Base-by-base conservation (phyloP, 1,140 invertebrate genomes). In the Drosophila sp. region DNA sequence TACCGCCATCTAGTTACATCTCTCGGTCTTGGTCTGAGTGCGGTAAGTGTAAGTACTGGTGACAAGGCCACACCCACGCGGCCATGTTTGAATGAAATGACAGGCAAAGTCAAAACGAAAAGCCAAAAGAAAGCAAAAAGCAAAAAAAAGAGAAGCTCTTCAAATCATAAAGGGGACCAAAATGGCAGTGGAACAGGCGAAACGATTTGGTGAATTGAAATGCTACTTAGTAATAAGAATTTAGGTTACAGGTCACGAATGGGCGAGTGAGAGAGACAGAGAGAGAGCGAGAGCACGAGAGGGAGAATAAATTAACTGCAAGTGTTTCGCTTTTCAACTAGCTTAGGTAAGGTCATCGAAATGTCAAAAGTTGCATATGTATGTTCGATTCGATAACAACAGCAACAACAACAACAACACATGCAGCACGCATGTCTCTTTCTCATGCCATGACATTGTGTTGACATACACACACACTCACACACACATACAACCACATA, bases 321-420 rank as follows among this genome's bases (percentile, higher is more conserved):
- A 78, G 72, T 69, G 38, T 54, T 56, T 56, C 73, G 67, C 60
- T 70, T 77, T 76, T 73, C 70, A 41, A 54, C 40, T 67, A 80
- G 70, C 73, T 84, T 89, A 89, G 86, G 81, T 89, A 91, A 91
- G 90, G 90, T 91, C 90, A 91, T 91, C 85, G 86, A 91, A 91
- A 91, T 91, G 90, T 91, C 90, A 91, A 90, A 91, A 90, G 90
- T 91, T 91, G 86, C 90, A 91, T 85, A 50, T 91, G 74, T 85
- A 50, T 91, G 74, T 67, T 67, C 74, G 70, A 69, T 83, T 70
- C 68, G 47, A 72, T 77, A 69, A 57, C 56, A 60, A 47, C 32
- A 47, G 47, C 30, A 58, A 30, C 54, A 41, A 63, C 50, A 66
- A 41, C 69, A 66, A 72, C 66, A 55, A n/a, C 60, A n/a, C 60